These are phyloP conservation scores for Darevskia nairensis DNA, from an alignment of 2,797 vertebrate species.

Conservation along the genomic window DNA sequence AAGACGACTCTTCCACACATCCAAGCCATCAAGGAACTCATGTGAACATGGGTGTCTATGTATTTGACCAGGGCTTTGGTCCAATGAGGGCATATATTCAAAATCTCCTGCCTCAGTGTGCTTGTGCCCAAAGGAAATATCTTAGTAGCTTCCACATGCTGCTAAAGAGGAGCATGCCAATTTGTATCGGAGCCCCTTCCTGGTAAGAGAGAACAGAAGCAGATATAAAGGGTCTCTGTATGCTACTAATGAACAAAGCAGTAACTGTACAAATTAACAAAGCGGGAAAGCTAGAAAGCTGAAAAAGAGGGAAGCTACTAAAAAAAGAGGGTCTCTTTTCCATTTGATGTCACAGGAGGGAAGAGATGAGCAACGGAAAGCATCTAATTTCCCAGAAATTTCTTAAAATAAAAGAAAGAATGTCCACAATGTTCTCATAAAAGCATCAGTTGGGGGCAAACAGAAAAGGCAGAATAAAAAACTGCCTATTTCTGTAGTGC, in stretches of 20 bases:
- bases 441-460: not conserved
- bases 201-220: not conserved
- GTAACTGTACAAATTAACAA: conserved; percentile 2
- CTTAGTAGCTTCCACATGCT: not conserved
- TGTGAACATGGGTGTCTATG: not conserved
- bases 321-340: not conserved
- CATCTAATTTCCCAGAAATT: not conserved
- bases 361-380: not conserved
- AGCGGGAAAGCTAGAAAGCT: not conserved
- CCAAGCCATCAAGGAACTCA: not conserved
- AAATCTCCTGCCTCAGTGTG: not conserved
- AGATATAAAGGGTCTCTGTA: not conserved
- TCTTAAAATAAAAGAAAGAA: not conserved
- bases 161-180: not conserved
- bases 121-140: not conserved
- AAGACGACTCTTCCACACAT: not conserved
- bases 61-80: too few species aligned
- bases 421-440: not conserved
- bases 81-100: not conserved
- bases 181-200: not conserved
- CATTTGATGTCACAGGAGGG: not conserved
- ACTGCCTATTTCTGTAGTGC: not conserved
- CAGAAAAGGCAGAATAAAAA: not conserved
- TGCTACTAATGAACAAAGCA: conserved; percentile 8
- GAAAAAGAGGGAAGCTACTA: not conserved